phyloP scores from a whole-genome alignment of 1,140 invertebrate genomes.

The Mya arenaria region DNA sequence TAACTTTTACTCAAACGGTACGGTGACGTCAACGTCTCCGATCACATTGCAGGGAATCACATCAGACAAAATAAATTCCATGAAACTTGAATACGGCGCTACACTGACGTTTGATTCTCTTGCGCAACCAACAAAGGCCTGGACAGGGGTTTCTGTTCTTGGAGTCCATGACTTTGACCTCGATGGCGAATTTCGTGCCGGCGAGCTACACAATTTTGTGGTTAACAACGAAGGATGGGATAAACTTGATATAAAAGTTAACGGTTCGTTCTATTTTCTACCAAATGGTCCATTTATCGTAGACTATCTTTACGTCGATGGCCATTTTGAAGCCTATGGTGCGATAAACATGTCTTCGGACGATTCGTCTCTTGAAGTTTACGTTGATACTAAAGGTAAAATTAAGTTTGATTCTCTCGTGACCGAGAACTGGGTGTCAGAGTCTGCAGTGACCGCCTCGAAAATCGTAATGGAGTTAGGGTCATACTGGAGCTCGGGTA shows the following conservation, averaged over 20 bases:
- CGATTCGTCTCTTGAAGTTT: slow-evolving; percentile 30
- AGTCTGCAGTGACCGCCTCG: slow-evolving; percentile 44
- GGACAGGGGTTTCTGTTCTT: slow-evolving; percentile 59
- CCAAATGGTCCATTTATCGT: slow-evolving; percentile 45
- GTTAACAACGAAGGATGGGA: slow-evolving; percentile 59
- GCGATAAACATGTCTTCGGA: slow-evolving; percentile 44
- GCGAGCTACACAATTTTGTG: slow-evolving; percentile 56
- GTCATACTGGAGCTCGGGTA: slow-evolving; percentile 54
- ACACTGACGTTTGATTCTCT: slow-evolving; percentile 60
- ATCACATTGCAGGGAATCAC: slow-evolving; percentile 57
- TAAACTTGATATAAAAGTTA: slow-evolving; percentile 52
- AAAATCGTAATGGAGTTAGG: slow-evolving; percentile 44
- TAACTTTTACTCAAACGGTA: slow-evolving; percentile 59
- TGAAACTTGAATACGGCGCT: slow-evolving; percentile 58
- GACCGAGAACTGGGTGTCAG: slow-evolving; percentile 40
- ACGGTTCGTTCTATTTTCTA: slow-evolving; percentile 58
- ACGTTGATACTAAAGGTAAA: slow-evolving; percentile 51
- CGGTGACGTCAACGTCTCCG: slow-evolving; percentile 56
- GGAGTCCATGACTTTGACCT: slow-evolving; percentile 59
- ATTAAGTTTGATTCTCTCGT: slow-evolving; percentile 58
- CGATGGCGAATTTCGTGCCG: slow-evolving; percentile 60
- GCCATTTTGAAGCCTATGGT: slow-evolving; percentile 53
- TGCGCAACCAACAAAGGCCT: slow-evolving; percentile 52
- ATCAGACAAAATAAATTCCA: slow-evolving; percentile 38
- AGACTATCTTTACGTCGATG: slow-evolving; percentile 56